These are phyloP conservation scores for Hemichromis elongatus DNA, from an alignment of 2,113 vertebrate species.

Conservation along the genomic window DNA sequence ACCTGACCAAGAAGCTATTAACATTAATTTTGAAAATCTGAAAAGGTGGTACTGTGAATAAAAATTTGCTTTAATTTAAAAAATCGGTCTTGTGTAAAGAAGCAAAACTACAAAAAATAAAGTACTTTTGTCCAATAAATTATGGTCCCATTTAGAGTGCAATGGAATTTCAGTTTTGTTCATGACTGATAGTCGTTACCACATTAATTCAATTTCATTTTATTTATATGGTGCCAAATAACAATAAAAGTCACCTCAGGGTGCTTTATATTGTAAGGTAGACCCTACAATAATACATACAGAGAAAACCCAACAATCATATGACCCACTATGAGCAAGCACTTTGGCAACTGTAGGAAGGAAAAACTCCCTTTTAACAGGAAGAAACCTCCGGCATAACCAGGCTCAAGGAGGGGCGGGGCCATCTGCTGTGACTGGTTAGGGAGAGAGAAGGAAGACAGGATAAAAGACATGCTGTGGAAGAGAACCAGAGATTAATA, in stretches of 20 bases:
- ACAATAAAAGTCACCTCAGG: neutral
- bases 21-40: neutral
- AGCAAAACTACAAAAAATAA: neutral
- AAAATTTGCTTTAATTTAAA: neutral
- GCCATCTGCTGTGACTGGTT: too few species aligned
- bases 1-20: neutral
- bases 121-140: neutral
- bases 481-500: neutral
- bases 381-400: too few species aligned
- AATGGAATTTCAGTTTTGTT: neutral
- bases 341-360: neutral
- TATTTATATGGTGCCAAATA: neutral
- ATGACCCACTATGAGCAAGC: neutral
- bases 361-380: neutral
- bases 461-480: too few species aligned
- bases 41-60: neutral
- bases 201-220: neutral
- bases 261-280: neutral
- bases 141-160: neutral
- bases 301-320: neutral
- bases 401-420: too few species aligned
- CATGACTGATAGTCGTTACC: neutral
- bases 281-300: neutral
- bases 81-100: neutral
- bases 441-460: too few species aligned